Conservation (phyloP, 2,888 invertebrate genomes). For the Tetragonula carbonaria region DNA sequence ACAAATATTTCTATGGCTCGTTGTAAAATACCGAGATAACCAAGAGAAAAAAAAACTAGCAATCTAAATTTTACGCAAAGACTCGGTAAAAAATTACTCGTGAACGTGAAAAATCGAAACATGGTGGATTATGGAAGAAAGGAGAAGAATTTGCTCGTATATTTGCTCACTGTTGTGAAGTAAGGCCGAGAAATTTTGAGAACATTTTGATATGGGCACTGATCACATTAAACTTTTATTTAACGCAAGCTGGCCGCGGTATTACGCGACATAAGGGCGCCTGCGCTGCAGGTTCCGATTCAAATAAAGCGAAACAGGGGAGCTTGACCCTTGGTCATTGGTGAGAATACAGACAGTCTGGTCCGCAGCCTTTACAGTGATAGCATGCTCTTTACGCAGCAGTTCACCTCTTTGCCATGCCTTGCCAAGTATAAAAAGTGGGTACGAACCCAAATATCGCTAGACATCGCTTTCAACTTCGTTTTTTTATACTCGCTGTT, state of each 20-base stretch:
- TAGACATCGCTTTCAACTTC: background rate
- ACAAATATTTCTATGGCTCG: background rate
- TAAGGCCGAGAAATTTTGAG: background rate
- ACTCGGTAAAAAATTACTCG: background rate
- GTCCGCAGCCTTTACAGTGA: constrained; percentile 66
- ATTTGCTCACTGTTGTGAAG: background rate
- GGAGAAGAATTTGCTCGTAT: background rate
- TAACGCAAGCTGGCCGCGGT: background rate
- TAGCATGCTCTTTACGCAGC: constrained; percentile 82
- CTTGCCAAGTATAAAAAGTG: constrained; percentile 82
- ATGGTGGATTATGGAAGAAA: background rate
- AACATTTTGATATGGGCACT: background rate
- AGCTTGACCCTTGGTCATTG: constrained; percentile 83
- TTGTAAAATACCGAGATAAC: background rate
- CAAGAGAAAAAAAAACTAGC: background rate
- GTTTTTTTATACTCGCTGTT: background rate
- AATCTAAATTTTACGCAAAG: background rate
- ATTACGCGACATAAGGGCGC: constrained; percentile 56
- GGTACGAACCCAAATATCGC: constrained; percentile 57
- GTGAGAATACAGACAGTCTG: constrained; percentile 76
- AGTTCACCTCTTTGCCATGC: constrained; percentile 80
- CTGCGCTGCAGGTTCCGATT: constrained; percentile 66
- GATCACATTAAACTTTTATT: constrained; percentile 30
- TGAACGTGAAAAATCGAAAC: background rate
- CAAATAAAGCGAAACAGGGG: constrained; percentile 72